These are phyloP conservation scores for Hanleya hanleyi DNA, from an alignment of 2,888 invertebrate species.

Conservation along the genomic window DNA sequence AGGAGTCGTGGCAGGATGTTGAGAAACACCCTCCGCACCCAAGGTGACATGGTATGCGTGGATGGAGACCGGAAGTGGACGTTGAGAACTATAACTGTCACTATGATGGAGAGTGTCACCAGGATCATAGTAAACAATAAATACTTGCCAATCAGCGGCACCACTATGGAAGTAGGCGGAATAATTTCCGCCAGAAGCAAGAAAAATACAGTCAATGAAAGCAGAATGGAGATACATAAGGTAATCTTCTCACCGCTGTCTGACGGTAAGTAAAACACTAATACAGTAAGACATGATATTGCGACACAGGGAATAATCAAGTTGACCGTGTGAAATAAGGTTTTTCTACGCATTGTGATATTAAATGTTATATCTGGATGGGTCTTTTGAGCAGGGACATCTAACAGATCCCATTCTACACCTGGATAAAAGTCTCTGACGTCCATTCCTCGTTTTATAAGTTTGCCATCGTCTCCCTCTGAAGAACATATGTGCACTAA, in stretches of 20 bases:
- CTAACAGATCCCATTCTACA: slow-evolving; percentile 99
- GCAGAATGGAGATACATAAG: slow-evolving; percentile 97
- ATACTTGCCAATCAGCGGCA: slow-evolving; percentile 83
- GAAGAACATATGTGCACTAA: slow-evolving; percentile 70
- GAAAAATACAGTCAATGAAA: slow-evolving; percentile 99
- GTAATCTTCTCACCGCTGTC: slow-evolving; percentile 99
- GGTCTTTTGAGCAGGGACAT: slow-evolving; percentile 81
- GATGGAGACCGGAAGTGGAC: slow-evolving; percentile 93
- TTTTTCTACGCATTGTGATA: slow-evolving; percentile 95
- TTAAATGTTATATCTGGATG: slow-evolving; percentile 98
- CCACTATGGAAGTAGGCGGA: slow-evolving; percentile 94
- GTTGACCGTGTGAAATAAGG: slow-evolving; percentile 90
- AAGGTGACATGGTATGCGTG: slow-evolving; percentile 98
- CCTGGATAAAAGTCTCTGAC: slow-evolving; percentile 98
- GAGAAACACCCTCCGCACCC: slow-evolving; percentile 96
- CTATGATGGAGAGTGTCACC: slow-evolving; percentile 74
- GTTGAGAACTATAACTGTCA: slow-evolving; percentile 82
- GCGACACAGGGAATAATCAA: slow-evolving; percentile 83
- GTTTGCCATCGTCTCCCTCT: slow-evolving; percentile 34
- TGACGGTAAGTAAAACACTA: slow-evolving; percentile 97
- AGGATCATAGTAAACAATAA: slow-evolving; percentile 74
- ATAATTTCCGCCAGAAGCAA: slow-evolving; percentile 96
- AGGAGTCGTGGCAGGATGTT: slow-evolving; percentile 94
- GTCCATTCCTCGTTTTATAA: slow-evolving; percentile 84
- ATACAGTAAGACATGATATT: slow-evolving; percentile 95